Evolutionary conservation across 2,113 vertebrate genomes (phyloP), one percentile per base, ranked within the genome.

Genomic region (Mola mola): DNA sequence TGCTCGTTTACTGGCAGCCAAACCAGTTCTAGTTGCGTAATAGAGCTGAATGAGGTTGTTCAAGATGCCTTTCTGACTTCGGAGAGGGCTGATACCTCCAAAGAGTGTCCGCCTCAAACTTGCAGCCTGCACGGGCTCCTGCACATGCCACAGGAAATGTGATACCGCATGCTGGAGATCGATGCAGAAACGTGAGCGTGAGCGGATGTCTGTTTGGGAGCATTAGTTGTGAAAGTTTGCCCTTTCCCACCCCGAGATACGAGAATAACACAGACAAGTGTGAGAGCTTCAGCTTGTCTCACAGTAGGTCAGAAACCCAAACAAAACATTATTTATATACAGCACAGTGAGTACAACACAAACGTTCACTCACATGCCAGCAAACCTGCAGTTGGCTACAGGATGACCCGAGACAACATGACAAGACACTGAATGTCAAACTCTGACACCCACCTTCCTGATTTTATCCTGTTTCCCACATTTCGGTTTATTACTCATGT

Each of bases 11-110:
- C 44, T 61, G 29, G 67, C 66, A 58, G 89, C 72, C 83, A 75
- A 85, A 86, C 87, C 82, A 48, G 89, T 91, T 91, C 73, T 50
- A 63, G 66, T 80, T 83, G 82, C 50, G 25, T 64, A 88, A 86
- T 78, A 16, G 61, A 10, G 19, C 46, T 16, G 15, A 10, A 29
- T 28, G 61, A 70, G 48, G 37, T 70, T 41, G 49, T 71, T 60
- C 53, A 43, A 60, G 62, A 66, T 57, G 46, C 57, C 24, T 79
- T 24, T 38, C 31, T 50, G 33, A 78, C 50, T 28, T 44, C 22
- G 3, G 34, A 22, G 36, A 52, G 20, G 44, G 52, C 37, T 33
- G 44, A 51, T 43, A 51, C 61, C 56, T 67, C 1, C n/a, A 71
- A 49, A 60, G 42, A 29, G 19, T 1, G 9, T 26, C 31, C 38